Percentiles rank a stretch among this genome's conserved stretches.
Evolutionary conservation across 2,888 invertebrate genomes (phyloP).

Genomic region (Tachina fera): DNA sequence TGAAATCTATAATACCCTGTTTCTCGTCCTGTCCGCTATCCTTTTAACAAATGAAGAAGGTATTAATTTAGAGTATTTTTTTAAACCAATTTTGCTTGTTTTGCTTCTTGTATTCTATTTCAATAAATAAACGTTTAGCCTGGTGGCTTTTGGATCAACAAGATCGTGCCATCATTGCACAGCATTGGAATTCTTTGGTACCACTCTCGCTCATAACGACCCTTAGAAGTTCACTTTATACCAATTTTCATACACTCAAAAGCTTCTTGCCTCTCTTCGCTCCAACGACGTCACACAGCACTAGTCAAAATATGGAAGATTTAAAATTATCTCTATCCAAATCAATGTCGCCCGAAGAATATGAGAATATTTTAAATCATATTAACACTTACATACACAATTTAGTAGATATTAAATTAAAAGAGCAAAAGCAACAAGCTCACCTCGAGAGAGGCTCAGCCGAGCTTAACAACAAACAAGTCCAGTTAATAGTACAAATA

Average conservation of each 20-base stretch:
- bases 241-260: conserved; percentile 73
- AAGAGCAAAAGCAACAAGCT: conserved; percentile 73
- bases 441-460: conserved; percentile 44
- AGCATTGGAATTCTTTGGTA: conserved; percentile 75
- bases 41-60: conserved; percentile 80
- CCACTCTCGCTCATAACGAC: conserved; percentile 78
- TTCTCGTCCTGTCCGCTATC: not conserved
- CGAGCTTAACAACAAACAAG: conserved; percentile 72
- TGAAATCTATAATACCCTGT: not conserved
- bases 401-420: conserved; percentile 79
- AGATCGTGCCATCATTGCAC: conserved; percentile 81
- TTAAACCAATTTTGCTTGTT: conserved; percentile 36
- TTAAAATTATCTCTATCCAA: conserved; percentile 76
- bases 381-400: conserved; percentile 81
- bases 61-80: conserved; percentile 67
- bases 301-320: conserved; percentile 73
- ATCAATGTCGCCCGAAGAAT: conserved; percentile 79
- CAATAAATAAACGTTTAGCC: conserved; percentile 74
- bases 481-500: conserved; percentile 77
- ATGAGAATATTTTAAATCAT: conserved; percentile 81
- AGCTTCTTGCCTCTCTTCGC: conserved; percentile 69
- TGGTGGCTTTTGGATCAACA: conserved; percentile 79
- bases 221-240: conserved; percentile 73
- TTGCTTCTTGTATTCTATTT: conserved; percentile 19
- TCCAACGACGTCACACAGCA: conserved; percentile 33